Percentiles rank a stretch among this genome's conserved stretches.
phyloP scores from a whole-genome alignment of 2,888 invertebrate genomes.

The Drosophila maculinotata region DNA sequence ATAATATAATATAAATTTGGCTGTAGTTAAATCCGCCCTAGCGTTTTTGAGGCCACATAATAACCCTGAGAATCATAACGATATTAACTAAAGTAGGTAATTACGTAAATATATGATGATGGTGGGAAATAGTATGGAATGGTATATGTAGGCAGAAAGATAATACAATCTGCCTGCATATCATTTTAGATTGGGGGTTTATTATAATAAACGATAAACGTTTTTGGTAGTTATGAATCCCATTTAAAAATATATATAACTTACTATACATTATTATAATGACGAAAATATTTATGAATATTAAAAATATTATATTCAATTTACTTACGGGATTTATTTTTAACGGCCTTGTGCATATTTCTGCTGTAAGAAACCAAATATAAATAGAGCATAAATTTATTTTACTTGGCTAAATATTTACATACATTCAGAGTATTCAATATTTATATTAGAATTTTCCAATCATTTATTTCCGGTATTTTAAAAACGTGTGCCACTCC shows the following conservation, averaged over 20 bases:
- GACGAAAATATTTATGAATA: too few relatives aligned
- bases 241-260: not conserved
- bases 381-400: constrained; percentile 5
- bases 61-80: constrained; percentile 67
- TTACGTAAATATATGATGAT: constrained; percentile 25
- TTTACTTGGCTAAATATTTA: constrained; percentile 8
- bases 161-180: constrained; percentile 27
- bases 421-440: constrained; percentile 7
- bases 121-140: constrained; percentile 4
- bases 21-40: constrained; percentile 85
- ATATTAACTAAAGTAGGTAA: constrained; percentile 10
- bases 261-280: not conserved
- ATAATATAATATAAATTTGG: constrained; percentile 83
- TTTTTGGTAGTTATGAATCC: not conserved
- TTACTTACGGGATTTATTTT: constrained; percentile 79
- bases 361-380: constrained; percentile 37
- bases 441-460: not conserved
- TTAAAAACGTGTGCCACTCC: constrained; percentile 2
- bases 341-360: constrained; percentile 73
- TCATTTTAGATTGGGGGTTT: constrained; percentile 20
- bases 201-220: constrained; percentile 13
- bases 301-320: not conserved
- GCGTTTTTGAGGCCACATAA: constrained; percentile 86
- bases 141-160: constrained; percentile 17
- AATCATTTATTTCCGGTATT: constrained; percentile 15